These are phyloP conservation scores for Pachliopta kotzebuea DNA, from an alignment of 2,888 invertebrate species.

Conservation along the genomic window DNA sequence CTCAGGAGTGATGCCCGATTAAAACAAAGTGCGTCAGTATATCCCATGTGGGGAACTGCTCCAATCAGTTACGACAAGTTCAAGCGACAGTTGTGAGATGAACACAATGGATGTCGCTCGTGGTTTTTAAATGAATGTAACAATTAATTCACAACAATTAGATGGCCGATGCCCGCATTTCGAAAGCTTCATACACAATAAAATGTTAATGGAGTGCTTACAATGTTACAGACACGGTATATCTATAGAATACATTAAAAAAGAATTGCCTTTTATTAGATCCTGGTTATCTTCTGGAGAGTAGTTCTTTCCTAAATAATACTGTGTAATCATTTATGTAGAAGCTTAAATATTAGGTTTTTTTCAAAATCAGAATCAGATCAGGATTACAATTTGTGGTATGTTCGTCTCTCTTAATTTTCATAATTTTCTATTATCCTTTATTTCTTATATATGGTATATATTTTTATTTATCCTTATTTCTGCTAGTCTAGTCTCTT, in stretches of 20 bases:
- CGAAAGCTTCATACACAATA: constrained; percentile 49
- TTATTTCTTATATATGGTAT: too few relatives aligned
- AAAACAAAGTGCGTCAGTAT: constrained; percentile 36
- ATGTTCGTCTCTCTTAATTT: too few relatives aligned
- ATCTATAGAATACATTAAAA: neutral
- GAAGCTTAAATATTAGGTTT: too few relatives aligned
- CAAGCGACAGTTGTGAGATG: constrained; percentile 65
- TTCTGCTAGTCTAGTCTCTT: too few relatives aligned
- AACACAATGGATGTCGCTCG: constrained; percentile 62
- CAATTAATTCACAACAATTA: constrained; percentile 80
- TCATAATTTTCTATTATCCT: too few relatives aligned
- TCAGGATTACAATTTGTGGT: too few relatives aligned
- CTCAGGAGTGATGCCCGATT: neutral
- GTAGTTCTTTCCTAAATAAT: neutral
- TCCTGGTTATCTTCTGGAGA: neutral
- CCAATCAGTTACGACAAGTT: constrained; percentile 64
- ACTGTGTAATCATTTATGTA: too few relatives aligned
- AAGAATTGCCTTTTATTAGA: neutral
- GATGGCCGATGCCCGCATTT: constrained; percentile 76
- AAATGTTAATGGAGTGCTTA: constrained; percentile 22
- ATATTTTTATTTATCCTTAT: too few relatives aligned
- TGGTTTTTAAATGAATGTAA: constrained; percentile 80
- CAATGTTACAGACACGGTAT: constrained; percentile 17
- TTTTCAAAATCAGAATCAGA: too few relatives aligned
- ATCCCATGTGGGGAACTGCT: constrained; percentile 61